A percentile compares a stretch with the other conserved stretches of the same genome.
Conservation (phyloP, 2,888 invertebrate genomes). For the Polyommatus iphigenia region DNA sequence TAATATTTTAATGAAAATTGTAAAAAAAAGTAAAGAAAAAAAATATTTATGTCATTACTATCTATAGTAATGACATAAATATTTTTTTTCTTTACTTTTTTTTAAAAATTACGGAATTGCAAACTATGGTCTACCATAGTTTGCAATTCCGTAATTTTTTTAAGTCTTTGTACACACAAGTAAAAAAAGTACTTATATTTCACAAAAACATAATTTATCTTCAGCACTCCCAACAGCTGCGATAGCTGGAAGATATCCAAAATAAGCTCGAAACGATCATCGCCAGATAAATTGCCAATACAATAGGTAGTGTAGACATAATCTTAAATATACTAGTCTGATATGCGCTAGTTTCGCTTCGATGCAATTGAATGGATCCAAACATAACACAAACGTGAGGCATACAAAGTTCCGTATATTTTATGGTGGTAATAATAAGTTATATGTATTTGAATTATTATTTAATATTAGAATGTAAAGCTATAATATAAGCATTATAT, state of each 20-base stretch:
- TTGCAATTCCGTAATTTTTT: neutral
- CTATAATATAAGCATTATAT: too few relatives aligned
- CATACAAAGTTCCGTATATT: neutral
- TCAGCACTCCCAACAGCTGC: constrained; percentile 40
- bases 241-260: constrained; percentile 40
- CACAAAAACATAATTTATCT: constrained; percentile 36
- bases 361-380: neutral
- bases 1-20: too few relatives aligned
- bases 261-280: constrained; percentile 33
- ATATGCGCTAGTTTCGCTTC: neutral
- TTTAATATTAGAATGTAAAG: too few relatives aligned
- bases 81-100: too few relatives aligned
- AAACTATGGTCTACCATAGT: too few relatives aligned
- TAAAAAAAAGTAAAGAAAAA: too few relatives aligned
- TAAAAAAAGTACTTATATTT: neutral
- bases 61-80: too few relatives aligned
- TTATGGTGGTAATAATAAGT: too few relatives aligned
- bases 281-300: constrained; percentile 3
- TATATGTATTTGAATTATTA: too few relatives aligned
- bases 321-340: neutral
- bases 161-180: neutral
- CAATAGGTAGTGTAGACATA: constrained; percentile 13
- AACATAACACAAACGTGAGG: neutral
- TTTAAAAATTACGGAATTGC: too few relatives aligned
- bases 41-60: too few relatives aligned